Conservation (phyloP, 1,140 invertebrate genomes). For the Meloidogyne chitwoodi region DNA sequence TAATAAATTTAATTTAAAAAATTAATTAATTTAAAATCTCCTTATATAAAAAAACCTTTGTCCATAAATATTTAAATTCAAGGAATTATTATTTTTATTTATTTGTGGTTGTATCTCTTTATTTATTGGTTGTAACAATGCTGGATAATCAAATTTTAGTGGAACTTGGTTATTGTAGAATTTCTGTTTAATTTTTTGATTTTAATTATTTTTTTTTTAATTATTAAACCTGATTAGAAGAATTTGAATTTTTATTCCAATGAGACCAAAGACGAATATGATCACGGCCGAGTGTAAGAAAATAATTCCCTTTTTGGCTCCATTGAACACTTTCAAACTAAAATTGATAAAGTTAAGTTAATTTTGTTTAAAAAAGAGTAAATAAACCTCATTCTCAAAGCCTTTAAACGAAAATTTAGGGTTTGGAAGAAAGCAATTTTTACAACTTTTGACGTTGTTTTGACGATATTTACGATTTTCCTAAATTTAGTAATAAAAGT, state of each 20-base stretch:
- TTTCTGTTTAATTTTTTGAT: too few relatives aligned
- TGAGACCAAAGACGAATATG: neutral
- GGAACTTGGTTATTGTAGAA: neutral
- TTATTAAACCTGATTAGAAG: neutral
- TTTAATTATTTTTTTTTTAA: neutral
- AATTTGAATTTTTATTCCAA: neutral
- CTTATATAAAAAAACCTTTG: neutral
- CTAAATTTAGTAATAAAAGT: constrained; percentile 18
- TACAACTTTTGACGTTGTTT: neutral
- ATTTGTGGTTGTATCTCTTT: neutral
- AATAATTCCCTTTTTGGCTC: constrained; percentile 5
- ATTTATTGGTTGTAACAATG: neutral
- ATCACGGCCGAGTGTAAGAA: constrained; percentile 15
- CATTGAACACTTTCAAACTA: constrained; percentile 12
- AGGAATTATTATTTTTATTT: neutral
- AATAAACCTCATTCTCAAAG: constrained; percentile 22
- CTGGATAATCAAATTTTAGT: neutral
- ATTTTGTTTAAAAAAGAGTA: too few relatives aligned
- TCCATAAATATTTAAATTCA: neutral
- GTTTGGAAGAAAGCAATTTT: constrained; percentile 17
- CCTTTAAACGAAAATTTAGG: constrained; percentile 28
- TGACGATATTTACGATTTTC: constrained; percentile 25
- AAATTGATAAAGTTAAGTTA: neutral
- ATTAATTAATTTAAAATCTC: neutral
- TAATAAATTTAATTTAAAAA: neutral